Conservation (phyloP, 2,797 vertebrate genomes). For the Trachurus trachurus region DNA sequence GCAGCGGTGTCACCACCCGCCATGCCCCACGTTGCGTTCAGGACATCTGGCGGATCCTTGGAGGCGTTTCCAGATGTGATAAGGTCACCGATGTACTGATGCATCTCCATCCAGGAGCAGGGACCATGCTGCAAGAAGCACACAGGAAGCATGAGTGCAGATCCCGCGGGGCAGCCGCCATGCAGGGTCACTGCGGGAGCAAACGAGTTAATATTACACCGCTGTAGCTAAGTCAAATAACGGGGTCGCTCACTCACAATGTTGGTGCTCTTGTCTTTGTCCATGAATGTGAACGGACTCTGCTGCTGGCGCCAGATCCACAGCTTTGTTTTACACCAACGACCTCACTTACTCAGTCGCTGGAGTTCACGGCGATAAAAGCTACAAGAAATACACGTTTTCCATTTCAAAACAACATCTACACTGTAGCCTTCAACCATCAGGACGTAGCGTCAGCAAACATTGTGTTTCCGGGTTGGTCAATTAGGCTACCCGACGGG, state of each 20-base stretch:
- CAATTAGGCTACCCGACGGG: slow-evolving; percentile 70
- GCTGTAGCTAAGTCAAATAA: not conserved
- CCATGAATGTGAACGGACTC: slow-evolving; percentile 73
- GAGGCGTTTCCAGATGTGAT: slow-evolving; percentile 78
- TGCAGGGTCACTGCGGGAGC: not conserved
- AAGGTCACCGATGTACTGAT: slow-evolving; percentile 87
- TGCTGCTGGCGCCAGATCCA: not conserved
- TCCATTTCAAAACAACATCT: not conserved
- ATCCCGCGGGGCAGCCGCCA: not conserved
- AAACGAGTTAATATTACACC: not conserved
- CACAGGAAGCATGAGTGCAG: slow-evolving; percentile 8
- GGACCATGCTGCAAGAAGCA: slow-evolving; percentile 70
- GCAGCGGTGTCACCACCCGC: slow-evolving; percentile 53
- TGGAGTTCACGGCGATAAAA: fast-evolving
- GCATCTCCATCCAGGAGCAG: slow-evolving; percentile 88
- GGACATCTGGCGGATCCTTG: slow-evolving; percentile 79
- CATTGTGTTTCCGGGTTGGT: slow-evolving; percentile 76
- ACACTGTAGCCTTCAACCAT: slow-evolving; percentile 19
- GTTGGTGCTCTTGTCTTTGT: slow-evolving; percentile 85
- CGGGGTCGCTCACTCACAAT: slow-evolving; percentile 73
- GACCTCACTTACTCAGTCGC: not conserved
- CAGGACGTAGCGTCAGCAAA: slow-evolving; percentile 46
- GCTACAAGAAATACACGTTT: not conserved
- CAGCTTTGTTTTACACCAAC: not conserved
- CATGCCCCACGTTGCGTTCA: slow-evolving; percentile 77